Evolutionary conservation across 2,888 invertebrate species (phyloP).

Genomic region (Leptopilina syphax): DNA sequence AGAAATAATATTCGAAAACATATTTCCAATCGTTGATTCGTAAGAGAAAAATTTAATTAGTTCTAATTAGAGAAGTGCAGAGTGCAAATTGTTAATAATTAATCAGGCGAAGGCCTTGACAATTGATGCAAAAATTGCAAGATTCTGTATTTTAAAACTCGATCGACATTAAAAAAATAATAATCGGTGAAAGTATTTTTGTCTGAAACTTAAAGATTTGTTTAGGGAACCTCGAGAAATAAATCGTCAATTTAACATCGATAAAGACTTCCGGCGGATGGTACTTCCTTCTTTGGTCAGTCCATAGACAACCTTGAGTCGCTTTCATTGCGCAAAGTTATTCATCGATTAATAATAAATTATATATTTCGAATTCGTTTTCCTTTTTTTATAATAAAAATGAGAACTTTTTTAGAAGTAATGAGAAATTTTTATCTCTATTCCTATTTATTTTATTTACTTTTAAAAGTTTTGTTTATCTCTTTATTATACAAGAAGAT

Average conservation of each 20-base stretch:
- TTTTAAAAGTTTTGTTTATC: too few species aligned
- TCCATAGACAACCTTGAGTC: conserved; percentile 55
- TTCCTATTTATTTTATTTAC: too few species aligned
- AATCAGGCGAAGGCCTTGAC: background rate
- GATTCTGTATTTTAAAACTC: too few species aligned
- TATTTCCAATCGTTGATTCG: background rate
- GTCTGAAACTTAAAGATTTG: conserved; percentile 2
- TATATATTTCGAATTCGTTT: background rate
- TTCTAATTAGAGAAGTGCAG: background rate
- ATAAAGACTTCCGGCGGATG: conserved; percentile 59
- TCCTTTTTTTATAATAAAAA: too few species aligned
- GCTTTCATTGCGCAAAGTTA: conserved; percentile 24
- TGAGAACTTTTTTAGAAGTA: too few species aligned
- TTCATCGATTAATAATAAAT: conserved; percentile 23
- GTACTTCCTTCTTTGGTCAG: conserved; percentile 58
- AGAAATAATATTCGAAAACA: background rate
- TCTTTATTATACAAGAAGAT: too few species aligned
- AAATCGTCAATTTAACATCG: conserved; percentile 40
- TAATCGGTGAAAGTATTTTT: background rate
- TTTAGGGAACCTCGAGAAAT: conserved; percentile 30
- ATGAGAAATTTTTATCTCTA: too few species aligned
- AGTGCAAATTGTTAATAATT: background rate
- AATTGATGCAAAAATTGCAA: too few species aligned
- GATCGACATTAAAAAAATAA: too few species aligned
- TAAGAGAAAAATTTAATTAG: background rate